A percentile compares a stretch with the other conserved stretches of the same genome.
Evolutionary conservation across 2,888 invertebrate species (phyloP).

Genomic region (Cryptops parisi): DNA sequence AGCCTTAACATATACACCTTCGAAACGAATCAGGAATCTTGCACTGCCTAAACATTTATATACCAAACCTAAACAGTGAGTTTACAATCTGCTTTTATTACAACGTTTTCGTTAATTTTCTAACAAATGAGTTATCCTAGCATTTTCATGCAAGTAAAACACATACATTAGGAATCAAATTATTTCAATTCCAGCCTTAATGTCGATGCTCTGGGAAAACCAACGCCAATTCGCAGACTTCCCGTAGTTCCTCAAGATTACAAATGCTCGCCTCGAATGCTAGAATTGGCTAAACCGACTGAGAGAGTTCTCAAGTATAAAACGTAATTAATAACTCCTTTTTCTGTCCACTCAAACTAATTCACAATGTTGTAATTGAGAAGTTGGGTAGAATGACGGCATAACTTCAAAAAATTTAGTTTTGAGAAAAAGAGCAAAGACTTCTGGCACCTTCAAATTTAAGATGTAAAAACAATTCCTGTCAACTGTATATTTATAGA

Average conservation of each 20-base stretch:
- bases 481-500: no score
- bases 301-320: neutral
- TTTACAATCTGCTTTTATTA: neutral
- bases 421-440: neutral
- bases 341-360: neutral
- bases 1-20: neutral
- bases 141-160: neutral
- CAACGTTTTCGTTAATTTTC: neutral
- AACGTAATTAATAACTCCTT: no score
- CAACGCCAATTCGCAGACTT: neutral
- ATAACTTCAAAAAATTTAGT: neutral
- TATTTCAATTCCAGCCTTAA: neutral
- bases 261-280: neutral
- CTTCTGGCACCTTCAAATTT: neutral
- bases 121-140: neutral
- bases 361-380: neutral
- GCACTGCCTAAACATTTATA: neutral
- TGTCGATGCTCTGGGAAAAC: neutral
- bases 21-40: neutral
- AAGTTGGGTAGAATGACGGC: neutral
- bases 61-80: neutral
- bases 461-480: no score
- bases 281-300: neutral
- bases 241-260: neutral
- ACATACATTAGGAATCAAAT: no score